Conservation (phyloP, 2,113 vertebrate genomes). For the Baryphthengus martii region DNA sequence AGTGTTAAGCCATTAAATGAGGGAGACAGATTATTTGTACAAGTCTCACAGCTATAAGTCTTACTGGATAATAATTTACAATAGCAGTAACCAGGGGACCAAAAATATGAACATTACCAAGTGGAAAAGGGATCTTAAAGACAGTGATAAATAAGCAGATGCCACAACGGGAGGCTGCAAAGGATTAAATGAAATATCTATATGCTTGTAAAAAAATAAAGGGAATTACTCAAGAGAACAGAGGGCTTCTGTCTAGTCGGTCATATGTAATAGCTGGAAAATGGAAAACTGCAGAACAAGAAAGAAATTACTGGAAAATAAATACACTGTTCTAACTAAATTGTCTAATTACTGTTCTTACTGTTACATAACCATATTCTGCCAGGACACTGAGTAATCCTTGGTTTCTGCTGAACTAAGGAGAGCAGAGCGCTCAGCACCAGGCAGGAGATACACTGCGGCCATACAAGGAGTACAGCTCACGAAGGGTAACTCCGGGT, state of each 20-base stretch:
- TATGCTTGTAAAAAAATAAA: not conserved
- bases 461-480: not conserved
- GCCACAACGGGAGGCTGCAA: conserved; percentile 25
- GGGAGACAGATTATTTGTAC: conserved; percentile 31
- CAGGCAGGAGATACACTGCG: not conserved
- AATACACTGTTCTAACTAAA: not conserved
- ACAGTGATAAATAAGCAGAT: conserved; percentile 65
- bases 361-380: not conserved
- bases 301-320: conserved; percentile 12
- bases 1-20: conserved; percentile 30
- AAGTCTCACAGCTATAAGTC: conserved; percentile 40
- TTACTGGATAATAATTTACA: conserved; percentile 51
- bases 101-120: conserved; percentile 44
- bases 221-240: conserved; percentile 23
- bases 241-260: not conserved
- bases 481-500: not conserved
- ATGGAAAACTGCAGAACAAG: not conserved
- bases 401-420: not conserved
- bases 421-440: not conserved
- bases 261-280: not conserved
- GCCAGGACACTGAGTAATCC: not conserved
- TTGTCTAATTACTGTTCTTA: not conserved
- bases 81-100: conserved; percentile 35
- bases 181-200: conserved; percentile 54
- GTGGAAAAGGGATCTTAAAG: conserved; percentile 35